phyloP scores from a whole-genome alignment of 30 jellyfish, hydroid and myxozoan species.

The Mastigias papua region DNA sequence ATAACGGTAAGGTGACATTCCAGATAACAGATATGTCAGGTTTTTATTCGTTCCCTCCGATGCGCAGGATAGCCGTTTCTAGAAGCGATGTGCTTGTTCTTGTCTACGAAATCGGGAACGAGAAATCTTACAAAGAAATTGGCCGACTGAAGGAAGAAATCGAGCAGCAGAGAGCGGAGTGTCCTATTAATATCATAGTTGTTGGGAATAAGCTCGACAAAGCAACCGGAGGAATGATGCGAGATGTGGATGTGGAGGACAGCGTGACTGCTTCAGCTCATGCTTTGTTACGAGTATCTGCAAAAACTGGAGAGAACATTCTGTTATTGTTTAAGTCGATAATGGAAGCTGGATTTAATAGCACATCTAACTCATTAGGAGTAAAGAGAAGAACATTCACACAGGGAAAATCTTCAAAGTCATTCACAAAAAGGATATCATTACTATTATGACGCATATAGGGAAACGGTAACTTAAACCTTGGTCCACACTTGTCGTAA shows the following conservation, averaged over 20 bases:
- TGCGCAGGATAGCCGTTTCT: constrained; percentile 70
- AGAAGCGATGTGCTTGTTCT: constrained; percentile 67
- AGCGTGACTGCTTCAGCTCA: constrained; percentile 19
- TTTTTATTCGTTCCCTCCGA: constrained; percentile 78
- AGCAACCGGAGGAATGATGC: neutral
- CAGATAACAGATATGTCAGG: constrained; percentile 81
- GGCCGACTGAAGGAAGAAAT: constrained; percentile 72
- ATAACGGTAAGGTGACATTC: constrained; percentile 48
- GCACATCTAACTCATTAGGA: neutral
- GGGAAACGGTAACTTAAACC: neutral
- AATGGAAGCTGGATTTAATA: constrained; percentile 18
- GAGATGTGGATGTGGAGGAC: constrained; percentile 73
- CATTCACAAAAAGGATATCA: constrained; percentile 13
- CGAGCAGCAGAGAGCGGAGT: constrained; percentile 21
- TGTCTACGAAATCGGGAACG: constrained; percentile 70
- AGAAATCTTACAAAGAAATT: constrained; percentile 60
- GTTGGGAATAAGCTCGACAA: constrained; percentile 70
- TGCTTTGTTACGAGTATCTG: constrained; percentile 38
- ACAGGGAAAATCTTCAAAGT: constrained; percentile 16
- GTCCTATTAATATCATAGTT: constrained; percentile 23
- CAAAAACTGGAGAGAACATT: constrained; percentile 30
- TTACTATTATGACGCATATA: neutral
- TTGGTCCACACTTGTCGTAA: too few relatives aligned
- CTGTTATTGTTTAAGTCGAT: constrained; percentile 21
- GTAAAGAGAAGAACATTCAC: neutral